Base-by-base conservation (phyloP, 2,888 invertebrate species). In the Habroteleia sp. region DNA sequence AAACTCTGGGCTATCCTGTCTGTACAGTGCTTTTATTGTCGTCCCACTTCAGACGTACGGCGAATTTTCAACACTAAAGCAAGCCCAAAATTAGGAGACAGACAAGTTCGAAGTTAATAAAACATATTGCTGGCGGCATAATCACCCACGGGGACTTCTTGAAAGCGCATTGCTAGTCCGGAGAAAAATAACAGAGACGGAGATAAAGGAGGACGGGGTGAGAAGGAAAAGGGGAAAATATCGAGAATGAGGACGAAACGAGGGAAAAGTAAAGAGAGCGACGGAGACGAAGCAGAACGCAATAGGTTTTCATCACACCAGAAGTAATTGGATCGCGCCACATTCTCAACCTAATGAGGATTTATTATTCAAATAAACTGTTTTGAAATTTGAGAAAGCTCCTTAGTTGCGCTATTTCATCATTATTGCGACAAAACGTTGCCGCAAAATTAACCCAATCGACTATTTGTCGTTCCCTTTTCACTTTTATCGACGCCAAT, bases 291-390 rank as follows among this genome's bases (percentile, higher is more conserved):
- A 6, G 31, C 39, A 11, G 3, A 29, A 71, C 75, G 77, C 74
- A 81, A 84, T 81, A 80, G 82, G 81, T 82, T 83, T 82, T 84
- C 81, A 83, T 79, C 80, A 78, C 79, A 77, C 78, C 79, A 78
- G 74, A 76, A 79, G 81, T 85, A 85, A 85, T 84, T 84, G 83
- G 83, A 84, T 83, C 79, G 80, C 77, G 74, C 79, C 77, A 77
- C 74, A 79, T 75, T 76, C 76, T 39, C 80, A 48, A 81, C 81
- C 80, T 79, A 83, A 84, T 80, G 80, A 85, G 81, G 81, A 83
- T 84, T 84, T 83, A 83, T 83, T 82, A 82, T 82, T 81, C 80
- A 82, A 62, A 54, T 73, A 62, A 66, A 66, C 73, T 60, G 41
- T 73, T 62, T 60, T 48, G 39, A 66, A 52, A 66, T 66, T 66